Evolutionary conservation across 2,888 invertebrate species (phyloP), one percentile per base, ranked within the genome.

Genomic region (Parnassius orleans): DNA sequence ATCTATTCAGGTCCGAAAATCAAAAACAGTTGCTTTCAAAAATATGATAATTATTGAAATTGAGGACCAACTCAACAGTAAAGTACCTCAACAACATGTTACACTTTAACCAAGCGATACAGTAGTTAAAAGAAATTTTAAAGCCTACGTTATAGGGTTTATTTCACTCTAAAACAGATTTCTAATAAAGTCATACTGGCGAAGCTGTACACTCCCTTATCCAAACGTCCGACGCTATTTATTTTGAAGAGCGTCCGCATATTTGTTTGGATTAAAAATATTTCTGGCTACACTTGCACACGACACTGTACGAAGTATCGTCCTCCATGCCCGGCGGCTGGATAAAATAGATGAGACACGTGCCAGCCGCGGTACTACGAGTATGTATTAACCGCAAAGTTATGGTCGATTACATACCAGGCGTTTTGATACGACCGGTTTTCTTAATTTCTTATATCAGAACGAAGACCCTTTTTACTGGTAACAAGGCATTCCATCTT

Each of bases 231-330:
- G 86, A 84, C 81, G 86, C 89, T 63, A 90, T 90, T 90, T 90
- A 88, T 90, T 87, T 90, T 85, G 78, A 86, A 86, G 81, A 83
- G 81, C 81, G 77, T 77, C 82, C 79, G 80, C 77, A 81, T 87
- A 77, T 85, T 84, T 90, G 90, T 89, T 91, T 91, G 74, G 84
- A 87, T 91, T 89, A 86, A 88, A 90, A 82, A 90, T 91, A 90
- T 90, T 90, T 90, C 80, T 82, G 88, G 88, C 83, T 78, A 79
- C 87, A 87, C 88, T 90, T 91, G 90, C 90, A 86, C 90, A 90
- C 91, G 91, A 90, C 90, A 87, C 90, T 75, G 77, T 64, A 70
- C 71, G 67, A 75, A 76, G 76, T 79, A 77, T 73, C 78, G 72
- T 71, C 72, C 69, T 71, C 68, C 58, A 68, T 65, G 66, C 66